Evolutionary conservation across 2,113 vertebrate species (phyloP).

Genomic region (Nipponia nippon): DNA sequence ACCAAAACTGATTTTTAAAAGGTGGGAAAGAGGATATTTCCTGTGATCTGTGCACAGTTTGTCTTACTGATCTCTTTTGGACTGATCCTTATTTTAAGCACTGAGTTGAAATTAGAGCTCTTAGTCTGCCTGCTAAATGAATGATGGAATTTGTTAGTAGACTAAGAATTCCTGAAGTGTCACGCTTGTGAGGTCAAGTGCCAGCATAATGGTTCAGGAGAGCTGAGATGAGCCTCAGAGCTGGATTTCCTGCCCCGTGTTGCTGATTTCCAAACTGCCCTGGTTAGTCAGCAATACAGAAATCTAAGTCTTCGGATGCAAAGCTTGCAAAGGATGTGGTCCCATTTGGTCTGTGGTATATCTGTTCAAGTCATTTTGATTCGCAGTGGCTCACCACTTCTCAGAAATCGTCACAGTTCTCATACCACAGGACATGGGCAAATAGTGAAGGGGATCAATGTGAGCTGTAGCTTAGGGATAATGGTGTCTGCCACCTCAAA

Average conservation of each 20-base stretch:
- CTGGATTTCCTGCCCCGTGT: background rate
- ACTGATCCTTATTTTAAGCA: background rate
- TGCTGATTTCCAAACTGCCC: background rate
- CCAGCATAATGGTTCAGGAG: background rate
- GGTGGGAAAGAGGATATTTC: background rate
- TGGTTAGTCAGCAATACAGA: background rate
- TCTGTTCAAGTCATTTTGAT: background rate
- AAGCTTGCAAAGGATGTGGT: background rate
- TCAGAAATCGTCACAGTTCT: background rate
- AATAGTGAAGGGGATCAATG: background rate
- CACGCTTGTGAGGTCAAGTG: background rate
- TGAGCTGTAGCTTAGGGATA: background rate
- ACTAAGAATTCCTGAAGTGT: background rate
- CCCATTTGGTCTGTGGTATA: background rate
- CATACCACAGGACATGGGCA: background rate
- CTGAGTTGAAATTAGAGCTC: background rate
- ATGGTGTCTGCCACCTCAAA: background rate
- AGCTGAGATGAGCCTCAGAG: background rate
- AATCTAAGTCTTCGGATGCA: background rate
- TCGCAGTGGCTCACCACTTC: background rate
- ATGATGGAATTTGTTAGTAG: background rate
- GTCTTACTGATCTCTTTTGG: background rate
- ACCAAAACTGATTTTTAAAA: background rate
- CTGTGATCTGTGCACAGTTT: background rate
- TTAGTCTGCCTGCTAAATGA: background rate